Evolutionary conservation across 2,888 invertebrate species (phyloP).

Genomic region (Didymodactylos carnosus): DNA sequence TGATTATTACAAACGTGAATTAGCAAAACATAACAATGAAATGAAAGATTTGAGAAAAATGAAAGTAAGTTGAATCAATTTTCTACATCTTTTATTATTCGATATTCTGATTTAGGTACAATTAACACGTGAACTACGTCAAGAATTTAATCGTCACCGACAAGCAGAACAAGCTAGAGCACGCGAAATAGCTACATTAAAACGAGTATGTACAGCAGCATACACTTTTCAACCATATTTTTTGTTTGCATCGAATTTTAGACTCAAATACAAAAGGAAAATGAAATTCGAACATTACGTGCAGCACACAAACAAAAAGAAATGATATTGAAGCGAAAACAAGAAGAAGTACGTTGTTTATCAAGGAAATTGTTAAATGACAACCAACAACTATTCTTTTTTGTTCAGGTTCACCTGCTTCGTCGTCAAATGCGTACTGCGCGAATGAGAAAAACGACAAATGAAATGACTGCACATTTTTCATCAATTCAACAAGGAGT

Average conservation of each 20-base stretch:
- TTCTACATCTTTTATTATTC: no score
- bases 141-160: slow-evolving; percentile 50
- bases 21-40: neutral
- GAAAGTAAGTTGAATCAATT: no score
- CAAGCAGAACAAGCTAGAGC: slow-evolving; percentile 56
- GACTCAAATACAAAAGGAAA: slow-evolving; percentile 52
- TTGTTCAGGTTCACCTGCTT: neutral
- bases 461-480: neutral
- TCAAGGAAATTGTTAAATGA: neutral
- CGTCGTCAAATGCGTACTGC: neutral
- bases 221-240: no score
- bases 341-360: slow-evolving; percentile 39
- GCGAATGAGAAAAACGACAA: neutral
- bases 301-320: slow-evolving; percentile 66
- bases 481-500: neutral
- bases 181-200: slow-evolving; percentile 68
- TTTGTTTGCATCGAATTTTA: no score
- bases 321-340: slow-evolving; percentile 62
- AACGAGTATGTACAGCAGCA: no score
- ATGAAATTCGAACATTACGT: slow-evolving; percentile 63
- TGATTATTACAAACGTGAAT: neutral
- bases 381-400: neutral
- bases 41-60: neutral
- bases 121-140: neutral
- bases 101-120: no score